Percentiles rank a stretch among this genome's conserved stretches.
Conservation (phyloP, 1,140 invertebrate species). For the Penaeus japonicus region DNA sequence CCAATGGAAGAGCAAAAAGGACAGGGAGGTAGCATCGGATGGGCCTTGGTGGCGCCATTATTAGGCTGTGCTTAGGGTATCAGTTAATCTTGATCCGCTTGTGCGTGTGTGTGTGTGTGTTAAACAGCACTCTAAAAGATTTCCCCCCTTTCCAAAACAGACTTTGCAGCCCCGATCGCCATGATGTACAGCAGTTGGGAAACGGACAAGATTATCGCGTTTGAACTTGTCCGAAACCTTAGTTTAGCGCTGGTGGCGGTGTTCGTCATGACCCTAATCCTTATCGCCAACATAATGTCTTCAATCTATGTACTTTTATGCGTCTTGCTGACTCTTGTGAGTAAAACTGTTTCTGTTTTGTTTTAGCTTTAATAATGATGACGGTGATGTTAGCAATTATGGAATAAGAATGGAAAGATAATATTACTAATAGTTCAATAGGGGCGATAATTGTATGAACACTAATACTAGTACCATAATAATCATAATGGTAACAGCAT, state of each 20-base stretch:
- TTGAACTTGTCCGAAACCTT: slow-evolving; percentile 81
- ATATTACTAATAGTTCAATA: no score
- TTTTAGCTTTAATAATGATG: neutral
- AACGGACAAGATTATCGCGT: slow-evolving; percentile 77
- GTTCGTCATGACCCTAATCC: slow-evolving; percentile 78
- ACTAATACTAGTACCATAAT: neutral
- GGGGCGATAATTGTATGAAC: no score
- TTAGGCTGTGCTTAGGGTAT: no score
- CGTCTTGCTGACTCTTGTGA: slow-evolving; percentile 77
- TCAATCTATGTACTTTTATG: slow-evolving; percentile 82
- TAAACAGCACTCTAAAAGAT: slow-evolving; percentile 3
- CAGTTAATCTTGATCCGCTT: neutral
- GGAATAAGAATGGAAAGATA: no score
- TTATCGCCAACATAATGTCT: slow-evolving; percentile 81
- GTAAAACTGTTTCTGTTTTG: slow-evolving; percentile 9
- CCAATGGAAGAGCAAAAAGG: no score
- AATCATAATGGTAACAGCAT: neutral
- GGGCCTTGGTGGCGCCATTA: no score
- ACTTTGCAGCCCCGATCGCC: slow-evolving; percentile 65
- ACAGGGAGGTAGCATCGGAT: no score
- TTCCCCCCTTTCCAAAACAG: slow-evolving; percentile 66
- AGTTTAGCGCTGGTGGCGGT: slow-evolving; percentile 80
- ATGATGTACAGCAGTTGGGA: slow-evolving; percentile 78
- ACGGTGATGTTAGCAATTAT: no score
- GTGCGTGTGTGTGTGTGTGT: neutral